Evolutionary conservation across 2,797 vertebrate species (phyloP), one percentile per base, ranked within the genome.

Genomic region (Psittacula echo): DNA sequence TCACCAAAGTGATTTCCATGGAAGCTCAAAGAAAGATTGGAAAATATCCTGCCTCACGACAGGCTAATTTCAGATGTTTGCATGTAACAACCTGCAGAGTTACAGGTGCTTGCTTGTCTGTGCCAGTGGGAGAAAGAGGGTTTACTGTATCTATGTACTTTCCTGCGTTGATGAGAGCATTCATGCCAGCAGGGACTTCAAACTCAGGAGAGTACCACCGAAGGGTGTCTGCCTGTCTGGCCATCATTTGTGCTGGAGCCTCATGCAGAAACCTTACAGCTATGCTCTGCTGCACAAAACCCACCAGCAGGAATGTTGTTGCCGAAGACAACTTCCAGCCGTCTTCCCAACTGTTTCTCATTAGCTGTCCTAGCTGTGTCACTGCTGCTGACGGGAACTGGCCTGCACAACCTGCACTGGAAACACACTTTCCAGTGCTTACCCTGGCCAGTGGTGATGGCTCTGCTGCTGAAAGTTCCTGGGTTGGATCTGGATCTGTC

Each of bases 331-430:
- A 80, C 81, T 93, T 53, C 44, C 72, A 85, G 76, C 14, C 5
- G 10, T 83, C 20, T 34, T 37, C 51, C 4, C 0, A 87, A 17
- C 86, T 92, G 87, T 77, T 96, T 87, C 86, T 93, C 68, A 61
- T 95, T 87, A 96, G 67, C 41, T 92, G 67, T 94, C 89, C 81
- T 77, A 30, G 72, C 88, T 83, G 70, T 85, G 90, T 77, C 44
- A 6, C 71, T 41, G 74, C 71, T 82, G 85, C 88, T 88, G 87
- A 62, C 3, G 1, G 93, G 82, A 91, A 66, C 76, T 87, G 85
- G 65, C 92, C 89, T 86, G 61, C 50, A 42, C 73, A 79, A 56
- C 88, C 83, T 88, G 91, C 80, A 50, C 71, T 64, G 34, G 44
- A 60, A 94, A 89, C 39, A 41, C 4, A 6, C 48, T 82, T 92